A percentile compares a stretch with the other conserved stretches of the same genome.
Conservation (phyloP, 2,797 vertebrate genomes). For the Pristis pectinata region DNA sequence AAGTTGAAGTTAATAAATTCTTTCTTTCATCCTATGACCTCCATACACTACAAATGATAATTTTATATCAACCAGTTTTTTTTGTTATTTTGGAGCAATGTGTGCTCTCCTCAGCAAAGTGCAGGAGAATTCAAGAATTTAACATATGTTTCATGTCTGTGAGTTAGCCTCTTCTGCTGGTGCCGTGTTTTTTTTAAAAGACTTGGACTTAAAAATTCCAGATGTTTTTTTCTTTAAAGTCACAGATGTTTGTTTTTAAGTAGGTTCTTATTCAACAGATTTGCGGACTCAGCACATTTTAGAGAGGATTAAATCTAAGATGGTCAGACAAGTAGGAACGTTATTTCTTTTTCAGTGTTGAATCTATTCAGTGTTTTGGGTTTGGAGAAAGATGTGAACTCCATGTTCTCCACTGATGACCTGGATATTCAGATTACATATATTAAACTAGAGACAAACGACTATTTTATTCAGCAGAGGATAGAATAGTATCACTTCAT, state of each 20-base stretch:
- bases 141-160: not conserved
- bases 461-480: not conserved
- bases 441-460: not conserved
- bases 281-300: not conserved
- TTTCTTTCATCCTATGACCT: not conserved
- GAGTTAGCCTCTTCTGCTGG: constrained; percentile 13
- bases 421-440: not conserved
- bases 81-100: not conserved
- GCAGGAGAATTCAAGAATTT: not conserved
- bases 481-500: not conserved
- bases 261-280: not conserved
- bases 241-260: constrained; percentile 5
- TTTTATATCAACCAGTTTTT: not conserved
- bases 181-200: not conserved
- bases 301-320: constrained; percentile 8
- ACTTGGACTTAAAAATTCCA: not conserved
- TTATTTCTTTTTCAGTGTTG: not conserved
- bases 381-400: not conserved
- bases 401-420: not conserved
- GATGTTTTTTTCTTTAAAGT: constrained; percentile 26
- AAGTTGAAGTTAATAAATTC: not conserved
- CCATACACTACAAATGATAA: not conserved
- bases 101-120: not conserved
- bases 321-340: not conserved
- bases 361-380: not conserved